phyloP scores from a whole-genome alignment of 2,888 invertebrate genomes.

The Andrena flavipes region DNA sequence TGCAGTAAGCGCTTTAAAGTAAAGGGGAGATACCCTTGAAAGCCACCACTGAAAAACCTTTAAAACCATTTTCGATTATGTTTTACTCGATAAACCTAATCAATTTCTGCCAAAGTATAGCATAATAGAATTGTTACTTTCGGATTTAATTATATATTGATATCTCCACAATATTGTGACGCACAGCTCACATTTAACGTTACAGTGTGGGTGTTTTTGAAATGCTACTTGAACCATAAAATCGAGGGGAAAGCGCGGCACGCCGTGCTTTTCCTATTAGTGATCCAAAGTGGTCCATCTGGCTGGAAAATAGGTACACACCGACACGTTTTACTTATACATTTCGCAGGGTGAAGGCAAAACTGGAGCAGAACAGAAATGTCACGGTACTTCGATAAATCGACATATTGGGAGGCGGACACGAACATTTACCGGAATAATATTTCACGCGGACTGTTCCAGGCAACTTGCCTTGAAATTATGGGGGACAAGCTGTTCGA shows the following conservation, averaged over 20 bases:
- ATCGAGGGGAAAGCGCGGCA: no score
- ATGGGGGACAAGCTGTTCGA: not conserved
- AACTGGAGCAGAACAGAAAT: slow-evolving; percentile 35
- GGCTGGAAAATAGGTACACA: slow-evolving; percentile 10
- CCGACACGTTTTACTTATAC: not conserved
- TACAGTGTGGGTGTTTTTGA: no score
- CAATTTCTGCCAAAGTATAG: slow-evolving; percentile 16
- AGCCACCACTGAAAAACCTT: not conserved
- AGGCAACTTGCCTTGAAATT: not conserved
- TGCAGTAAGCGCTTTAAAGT: slow-evolving; percentile 35
- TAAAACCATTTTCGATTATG: not conserved
- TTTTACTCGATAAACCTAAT: not conserved
- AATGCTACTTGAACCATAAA: no score
- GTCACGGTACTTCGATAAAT: slow-evolving; percentile 35
- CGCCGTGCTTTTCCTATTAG: not conserved
- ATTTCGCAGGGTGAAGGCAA: slow-evolving; percentile 21
- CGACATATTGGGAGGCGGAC: slow-evolving; percentile 27
- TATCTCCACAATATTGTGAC: not conserved
- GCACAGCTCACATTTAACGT: no score
- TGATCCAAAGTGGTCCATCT: not conserved
- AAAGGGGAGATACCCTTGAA: slow-evolving; percentile 52
- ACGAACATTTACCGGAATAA: slow-evolving; percentile 20
- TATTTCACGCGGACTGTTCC: not conserved
- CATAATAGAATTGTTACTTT: not conserved
- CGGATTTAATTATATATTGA: not conserved